Base-by-base conservation (phyloP, 1,140 invertebrate genomes). In the Drosophila ananassae region DNA sequence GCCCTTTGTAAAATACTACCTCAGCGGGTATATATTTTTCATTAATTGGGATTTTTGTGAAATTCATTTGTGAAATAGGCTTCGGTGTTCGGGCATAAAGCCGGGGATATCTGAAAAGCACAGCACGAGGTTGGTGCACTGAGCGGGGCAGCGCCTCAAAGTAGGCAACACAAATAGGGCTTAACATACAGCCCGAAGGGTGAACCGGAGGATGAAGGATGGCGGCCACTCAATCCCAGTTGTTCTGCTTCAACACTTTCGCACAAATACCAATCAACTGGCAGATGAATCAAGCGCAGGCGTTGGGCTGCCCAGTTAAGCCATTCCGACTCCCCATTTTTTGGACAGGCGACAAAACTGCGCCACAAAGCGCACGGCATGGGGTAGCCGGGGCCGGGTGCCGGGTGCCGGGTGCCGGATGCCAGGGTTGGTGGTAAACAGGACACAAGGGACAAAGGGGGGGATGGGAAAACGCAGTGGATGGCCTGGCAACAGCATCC, bases 201-300 rank as follows among this genome's bases (percentile, higher is more conserved):
- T 24, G 41, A 37, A 47, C 28, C 9, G 32, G 44, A 56, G 46
- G 63, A 50, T 69, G 54, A 69, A 50, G 66, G 63, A 68, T 69
- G 63, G 64, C 44, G 52, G 64, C 63, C 44, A 69, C 66, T 57
- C 66, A 67, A 69, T 69, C 66, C 66, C 66, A 69, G 71, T 74
- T 74, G 72, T 76, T 76, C 62, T 59, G 73, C 73, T 55, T 68
- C 73, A 75, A 77, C 74, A 76, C 74, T 75, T 75, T 60, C 74
- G 66, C 73, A 77, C 73, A 77, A 77, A 69, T 55, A 74, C 51
- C 82, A 85, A 75, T 68, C 74, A 82, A 73, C 73, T 77, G 68
- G 63, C 63, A 75, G 62, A 72, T 67, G 75, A 79, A 79, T 78
- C 71, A 77, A 76, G 61, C 73, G 78, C 82, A 74, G 69, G 78